Percentiles rank a stretch among this genome's conserved stretches.
Evolutionary conservation across 2,113 vertebrate genomes (phyloP).

Genomic region (Nibea coibor): DNA sequence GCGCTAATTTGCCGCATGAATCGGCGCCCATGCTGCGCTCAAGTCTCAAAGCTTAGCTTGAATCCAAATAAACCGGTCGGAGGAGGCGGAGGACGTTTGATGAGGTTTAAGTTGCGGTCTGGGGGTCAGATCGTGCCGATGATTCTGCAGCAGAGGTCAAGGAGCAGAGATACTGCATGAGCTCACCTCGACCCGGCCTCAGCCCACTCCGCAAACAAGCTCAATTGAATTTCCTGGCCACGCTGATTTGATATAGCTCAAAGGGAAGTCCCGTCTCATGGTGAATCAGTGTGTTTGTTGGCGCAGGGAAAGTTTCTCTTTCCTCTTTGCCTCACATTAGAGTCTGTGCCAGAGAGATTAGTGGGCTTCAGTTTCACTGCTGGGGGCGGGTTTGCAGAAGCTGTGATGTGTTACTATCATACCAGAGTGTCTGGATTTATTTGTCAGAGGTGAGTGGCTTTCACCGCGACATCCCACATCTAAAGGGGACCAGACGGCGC

Average conservation of each 20-base stretch:
- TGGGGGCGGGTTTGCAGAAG: background rate
- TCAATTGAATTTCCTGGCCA: conserved; percentile 66
- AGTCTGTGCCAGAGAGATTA: conserved; percentile 42
- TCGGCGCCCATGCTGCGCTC: background rate
- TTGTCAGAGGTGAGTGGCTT: conserved; percentile 30
- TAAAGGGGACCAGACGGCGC: background rate
- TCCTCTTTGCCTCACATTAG: conserved; percentile 16
- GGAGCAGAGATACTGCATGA: background rate
- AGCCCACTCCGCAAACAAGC: conserved; percentile 19
- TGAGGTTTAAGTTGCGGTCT: background rate
- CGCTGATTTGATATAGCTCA: conserved; percentile 46
- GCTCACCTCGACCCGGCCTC: conserved; percentile 3
- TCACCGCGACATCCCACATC: background rate
- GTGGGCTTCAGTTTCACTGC: background rate
- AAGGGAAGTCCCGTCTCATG: conserved; percentile 12
- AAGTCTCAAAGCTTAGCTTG: background rate
- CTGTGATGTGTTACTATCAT: background rate
- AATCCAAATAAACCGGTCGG: background rate
- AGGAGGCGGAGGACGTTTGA: background rate
- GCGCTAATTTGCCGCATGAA: background rate
- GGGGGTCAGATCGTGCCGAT: background rate
- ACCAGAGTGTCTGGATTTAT: conserved; percentile 12
- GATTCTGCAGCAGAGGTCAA: background rate
- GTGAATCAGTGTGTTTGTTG: conserved; percentile 39
- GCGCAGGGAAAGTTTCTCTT: conserved; percentile 26